Evolutionary conservation across 2,113 vertebrate genomes (phyloP).

Genomic region (Actenoides lindsayi): DNA sequence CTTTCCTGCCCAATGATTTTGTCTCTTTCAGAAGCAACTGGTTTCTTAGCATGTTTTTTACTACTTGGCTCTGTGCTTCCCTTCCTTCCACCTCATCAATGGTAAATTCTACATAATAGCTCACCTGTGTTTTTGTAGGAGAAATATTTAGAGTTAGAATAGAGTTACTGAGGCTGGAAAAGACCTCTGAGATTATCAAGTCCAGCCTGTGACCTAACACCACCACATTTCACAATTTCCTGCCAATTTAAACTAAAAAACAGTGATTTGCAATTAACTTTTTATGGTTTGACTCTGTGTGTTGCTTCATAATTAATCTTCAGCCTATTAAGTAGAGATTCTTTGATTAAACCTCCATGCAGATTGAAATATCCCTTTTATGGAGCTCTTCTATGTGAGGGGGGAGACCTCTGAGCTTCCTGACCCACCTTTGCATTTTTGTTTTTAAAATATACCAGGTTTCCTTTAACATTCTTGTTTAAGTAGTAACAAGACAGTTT

Average conservation of each 20-base stretch:
- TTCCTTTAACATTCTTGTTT: background rate
- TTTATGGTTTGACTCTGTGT: constrained; percentile 15
- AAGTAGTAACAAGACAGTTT: background rate
- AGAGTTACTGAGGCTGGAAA: no score
- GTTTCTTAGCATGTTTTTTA: background rate
- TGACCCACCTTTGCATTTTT: background rate
- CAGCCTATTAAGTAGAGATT: constrained; percentile 4
- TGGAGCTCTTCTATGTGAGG: background rate
- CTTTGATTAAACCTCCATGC: constrained; percentile 14
- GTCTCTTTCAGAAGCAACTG: background rate
- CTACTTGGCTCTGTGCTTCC: background rate
- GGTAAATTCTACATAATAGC: background rate
- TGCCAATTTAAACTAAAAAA: constrained; percentile 52
- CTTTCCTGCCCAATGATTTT: background rate
- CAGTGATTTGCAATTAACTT: constrained; percentile 55
- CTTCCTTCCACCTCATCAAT: background rate
- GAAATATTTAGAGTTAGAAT: background rate
- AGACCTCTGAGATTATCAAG: no score
- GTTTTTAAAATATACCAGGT: background rate
- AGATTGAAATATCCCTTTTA: background rate
- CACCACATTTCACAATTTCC: constrained; percentile 8
- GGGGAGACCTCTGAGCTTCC: background rate
- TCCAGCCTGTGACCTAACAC: no score
- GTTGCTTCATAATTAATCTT: constrained; percentile 39
- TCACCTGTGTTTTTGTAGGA: constrained; percentile 29